Conservation (phyloP, 2,797 vertebrate genomes). For the Lutjanus argentimaculatus region DNA sequence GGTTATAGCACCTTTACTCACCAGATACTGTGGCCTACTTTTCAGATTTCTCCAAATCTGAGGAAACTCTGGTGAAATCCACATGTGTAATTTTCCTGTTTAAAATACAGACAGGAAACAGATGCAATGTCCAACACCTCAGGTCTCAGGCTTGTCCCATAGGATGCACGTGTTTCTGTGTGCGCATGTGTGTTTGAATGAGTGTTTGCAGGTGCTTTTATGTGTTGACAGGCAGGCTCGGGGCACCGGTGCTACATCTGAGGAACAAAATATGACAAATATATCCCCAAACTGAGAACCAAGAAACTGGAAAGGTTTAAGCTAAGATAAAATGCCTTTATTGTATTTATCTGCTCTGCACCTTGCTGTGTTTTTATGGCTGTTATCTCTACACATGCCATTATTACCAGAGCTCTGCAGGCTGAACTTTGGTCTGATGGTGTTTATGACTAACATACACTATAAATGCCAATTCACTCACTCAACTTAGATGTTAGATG, state of each 20-base stretch:
- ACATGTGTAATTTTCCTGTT: constrained; percentile 46
- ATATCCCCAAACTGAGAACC: constrained; percentile 1
- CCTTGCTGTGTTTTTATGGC: constrained; percentile 10
- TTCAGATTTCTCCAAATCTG: constrained; percentile 41
- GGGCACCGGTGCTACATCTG: not conserved
- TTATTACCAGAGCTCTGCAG: not conserved
- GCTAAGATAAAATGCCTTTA: not conserved
- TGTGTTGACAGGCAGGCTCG: constrained; percentile 6
- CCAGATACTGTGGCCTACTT: constrained; percentile 38
- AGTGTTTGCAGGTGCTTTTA: constrained; percentile 28
- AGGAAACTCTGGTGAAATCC: constrained; percentile 48
- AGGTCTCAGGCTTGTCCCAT: constrained; percentile 15
- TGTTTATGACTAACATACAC: not conserved
- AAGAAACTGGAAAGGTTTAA: not conserved
- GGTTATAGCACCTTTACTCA: constrained; percentile 15
- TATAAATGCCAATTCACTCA: no score
- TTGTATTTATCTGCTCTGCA: constrained; percentile 3
- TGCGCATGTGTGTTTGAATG: not conserved
- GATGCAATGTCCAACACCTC: constrained; percentile 40
- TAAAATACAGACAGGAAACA: constrained; percentile 64
- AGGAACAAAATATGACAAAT: not conserved
- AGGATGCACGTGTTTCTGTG: constrained; percentile 42
- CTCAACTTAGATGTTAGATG: no score
- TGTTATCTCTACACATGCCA: constrained; percentile 24
- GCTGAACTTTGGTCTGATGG: not conserved